Evolutionary conservation across 2,797 vertebrate genomes (phyloP), one percentile per base, ranked within the genome.

Genomic region (Notamacropus eugenii): DNA sequence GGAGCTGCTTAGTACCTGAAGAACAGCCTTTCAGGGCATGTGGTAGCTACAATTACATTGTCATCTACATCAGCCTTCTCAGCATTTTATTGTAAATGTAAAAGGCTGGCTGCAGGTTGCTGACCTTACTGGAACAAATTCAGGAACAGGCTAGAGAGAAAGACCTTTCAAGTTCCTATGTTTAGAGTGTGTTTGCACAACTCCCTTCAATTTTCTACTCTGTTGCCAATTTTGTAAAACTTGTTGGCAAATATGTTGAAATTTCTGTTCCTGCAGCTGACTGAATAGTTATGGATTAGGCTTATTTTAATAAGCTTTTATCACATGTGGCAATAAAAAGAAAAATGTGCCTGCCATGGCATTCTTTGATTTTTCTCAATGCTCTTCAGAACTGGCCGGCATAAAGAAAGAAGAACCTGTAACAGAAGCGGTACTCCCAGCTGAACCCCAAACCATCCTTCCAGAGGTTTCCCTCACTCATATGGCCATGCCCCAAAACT

Each of bases 151-250:
- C 90, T 94, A 55, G 93, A 92, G 16, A 90, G 82, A 91, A 95
- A 97, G 91, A 91, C 62, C 95, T 96, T 97, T 93, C 74, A 95
- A 96, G 92, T 97, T 62, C 92, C 90, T 94, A 96, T 91, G 57
- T 96, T 94, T 95, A 91, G 92, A 96, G 92, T 62, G 4, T 12
- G 2, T 95, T 93, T 40, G 31, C 74, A 93, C 94, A 93, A 55
- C 95, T 95, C 92, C 0, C 92, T 96, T 94, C 92, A 91, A 4
- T 87, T 96, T 0, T 31, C 92, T 95, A 91, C 95, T 96, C 96
- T 55, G 50, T 97, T 98, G 97, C 94, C 50, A 94, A 14, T 95
- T 97, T 40, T 94, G 57, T 96, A 96, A 93, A 94, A 95, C 96
- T 96, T 95, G n/a, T 94, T 96, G 93, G 97, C 54, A 93, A 90